Percentiles rank a stretch among this genome's conserved stretches.
These are phyloP conservation scores for Poecilia picta DNA, from an alignment of 2,797 vertebrate species.

Conservation along the genomic window DNA sequence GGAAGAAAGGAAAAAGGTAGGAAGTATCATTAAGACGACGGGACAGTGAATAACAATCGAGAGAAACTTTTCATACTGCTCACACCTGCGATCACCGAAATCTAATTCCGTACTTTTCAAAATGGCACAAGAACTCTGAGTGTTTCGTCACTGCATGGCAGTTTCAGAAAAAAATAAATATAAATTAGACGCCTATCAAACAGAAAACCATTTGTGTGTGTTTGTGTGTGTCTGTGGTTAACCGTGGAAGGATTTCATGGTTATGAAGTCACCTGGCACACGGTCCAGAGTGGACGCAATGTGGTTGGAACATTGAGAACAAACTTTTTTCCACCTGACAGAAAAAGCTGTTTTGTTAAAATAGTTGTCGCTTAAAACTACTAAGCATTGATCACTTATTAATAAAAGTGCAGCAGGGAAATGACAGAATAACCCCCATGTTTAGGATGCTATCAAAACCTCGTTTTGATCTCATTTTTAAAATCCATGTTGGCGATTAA, in stretches of 20 bases:
- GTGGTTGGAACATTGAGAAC: constrained; percentile 30
- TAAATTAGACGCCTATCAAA: background rate
- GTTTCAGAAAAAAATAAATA: constrained; percentile 17
- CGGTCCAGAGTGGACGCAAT: constrained; percentile 21
- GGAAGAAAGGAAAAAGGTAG: background rate
- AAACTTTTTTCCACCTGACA: constrained; percentile 35
- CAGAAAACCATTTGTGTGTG: constrained; percentile 4
- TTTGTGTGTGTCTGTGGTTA: constrained; percentile 23
- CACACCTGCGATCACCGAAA: background rate
- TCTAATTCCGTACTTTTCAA: background rate
- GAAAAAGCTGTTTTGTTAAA: background rate
- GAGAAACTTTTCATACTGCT: background rate
- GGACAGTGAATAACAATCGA: background rate
- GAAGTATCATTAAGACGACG: background rate
- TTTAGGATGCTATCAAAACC: constrained; percentile 2
- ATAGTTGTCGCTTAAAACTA: constrained; percentile 1
- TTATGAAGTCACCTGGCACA: constrained; percentile 63
- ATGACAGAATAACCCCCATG: background rate
- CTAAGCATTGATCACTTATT: constrained; percentile 7
- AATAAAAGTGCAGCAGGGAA: background rate
- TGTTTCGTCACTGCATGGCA: background rate
- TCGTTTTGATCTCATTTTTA: constrained; percentile 17
- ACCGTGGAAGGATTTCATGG: constrained; percentile 45
- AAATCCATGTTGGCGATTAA: constrained; percentile 10
- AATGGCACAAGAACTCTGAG: background rate